Conservation (phyloP, 2,113 vertebrate genomes). For the Amblyornis subalaris region DNA sequence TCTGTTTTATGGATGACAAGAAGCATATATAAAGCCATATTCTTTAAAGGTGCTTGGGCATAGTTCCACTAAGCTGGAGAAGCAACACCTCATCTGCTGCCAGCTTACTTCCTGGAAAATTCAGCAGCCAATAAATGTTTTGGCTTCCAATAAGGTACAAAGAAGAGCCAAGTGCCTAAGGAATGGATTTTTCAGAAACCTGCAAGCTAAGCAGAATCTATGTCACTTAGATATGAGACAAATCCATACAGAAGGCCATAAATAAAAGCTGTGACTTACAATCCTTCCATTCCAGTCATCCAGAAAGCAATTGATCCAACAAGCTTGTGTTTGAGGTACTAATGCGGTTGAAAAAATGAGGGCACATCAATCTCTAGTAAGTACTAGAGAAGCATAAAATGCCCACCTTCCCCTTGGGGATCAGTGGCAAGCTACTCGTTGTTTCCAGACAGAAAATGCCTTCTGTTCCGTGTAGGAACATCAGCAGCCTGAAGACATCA, state of each 20-base stretch:
- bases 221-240: conserved; percentile 13
- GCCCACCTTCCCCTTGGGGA: background rate
- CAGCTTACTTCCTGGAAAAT: conserved; percentile 36
- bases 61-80: background rate
- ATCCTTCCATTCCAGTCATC: conserved; percentile 1
- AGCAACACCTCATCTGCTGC: background rate
- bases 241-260: conserved; percentile 18
- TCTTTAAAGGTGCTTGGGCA: background rate
- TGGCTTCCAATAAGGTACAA: background rate
- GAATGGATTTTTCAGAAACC: conserved; percentile 43
- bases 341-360: background rate
- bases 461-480: background rate
- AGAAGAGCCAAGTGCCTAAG: conserved; percentile 14
- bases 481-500: background rate
- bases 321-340: background rate
- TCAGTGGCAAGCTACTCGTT: background rate
- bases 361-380: background rate
- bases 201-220: conserved; percentile 26
- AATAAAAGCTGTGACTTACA: conserved; percentile 41
- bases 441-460: background rate
- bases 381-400: background rate
- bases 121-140: background rate
- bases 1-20: background rate
- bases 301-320: conserved; percentile 39
- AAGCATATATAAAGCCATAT: background rate